Conservation (phyloP, 2,888 invertebrate genomes). For the Apodemia zela region DNA sequence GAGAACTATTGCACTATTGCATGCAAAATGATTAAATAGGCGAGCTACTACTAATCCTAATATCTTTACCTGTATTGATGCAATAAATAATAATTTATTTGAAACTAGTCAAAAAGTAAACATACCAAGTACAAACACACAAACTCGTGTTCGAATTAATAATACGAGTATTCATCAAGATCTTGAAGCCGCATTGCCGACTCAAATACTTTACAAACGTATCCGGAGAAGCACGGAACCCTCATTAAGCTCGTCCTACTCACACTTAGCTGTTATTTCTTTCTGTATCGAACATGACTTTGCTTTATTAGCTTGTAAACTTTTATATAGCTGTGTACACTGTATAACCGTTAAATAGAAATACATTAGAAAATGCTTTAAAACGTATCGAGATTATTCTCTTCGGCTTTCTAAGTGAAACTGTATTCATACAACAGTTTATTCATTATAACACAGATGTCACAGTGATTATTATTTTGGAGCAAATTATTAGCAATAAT, state of each 20-base stretch:
- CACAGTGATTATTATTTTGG: too few relatives aligned
- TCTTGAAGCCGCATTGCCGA: too few relatives aligned
- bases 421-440: not conserved
- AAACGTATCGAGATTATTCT: not conserved
- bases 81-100: too few relatives aligned
- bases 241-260: not conserved
- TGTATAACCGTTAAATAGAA: not conserved
- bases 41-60: too few relatives aligned
- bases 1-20: too few relatives aligned
- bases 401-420: constrained; percentile 8
- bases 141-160: too few relatives aligned
- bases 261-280: not conserved
- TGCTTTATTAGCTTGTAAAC: constrained; percentile 4
- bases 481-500: too few relatives aligned
- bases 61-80: too few relatives aligned
- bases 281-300: constrained; percentile 3
- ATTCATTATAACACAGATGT: not conserved
- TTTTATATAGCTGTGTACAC: not conserved
- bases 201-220: not conserved
- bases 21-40: too few relatives aligned
- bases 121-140: too few relatives aligned
- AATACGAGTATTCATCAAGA: too few relatives aligned
- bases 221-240: not conserved
- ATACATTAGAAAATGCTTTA: constrained; percentile 9
- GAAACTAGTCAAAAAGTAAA: too few relatives aligned